Conservation (phyloP, 2,888 invertebrate species). For the Lordiphosa fenestrarum region DNA sequence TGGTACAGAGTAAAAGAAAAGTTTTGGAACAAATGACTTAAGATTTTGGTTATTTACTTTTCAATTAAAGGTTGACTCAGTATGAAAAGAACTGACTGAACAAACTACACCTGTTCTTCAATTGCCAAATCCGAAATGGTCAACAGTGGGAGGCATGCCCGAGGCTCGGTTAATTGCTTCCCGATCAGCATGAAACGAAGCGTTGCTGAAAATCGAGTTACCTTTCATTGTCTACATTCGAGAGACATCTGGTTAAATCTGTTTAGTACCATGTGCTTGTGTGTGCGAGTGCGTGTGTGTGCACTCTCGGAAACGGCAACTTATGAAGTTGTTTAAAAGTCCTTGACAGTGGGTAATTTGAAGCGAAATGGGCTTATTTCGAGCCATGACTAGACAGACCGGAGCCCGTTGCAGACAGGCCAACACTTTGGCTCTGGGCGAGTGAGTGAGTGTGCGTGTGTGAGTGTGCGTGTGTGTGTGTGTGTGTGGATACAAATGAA, state of each 20-base stretch:
- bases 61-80: too few relatives aligned
- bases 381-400: constrained; percentile 29
- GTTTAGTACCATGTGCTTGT: constrained; percentile 4
- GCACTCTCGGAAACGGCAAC: constrained; percentile 33
- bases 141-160: too few relatives aligned
- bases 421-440: constrained; percentile 1
- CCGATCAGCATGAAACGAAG: not conserved
- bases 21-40: too few relatives aligned
- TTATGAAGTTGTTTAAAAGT: constrained; percentile 60
- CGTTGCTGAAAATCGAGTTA: not conserved
- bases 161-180: too few relatives aligned
- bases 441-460: constrained; percentile 2
- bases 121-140: too few relatives aligned
- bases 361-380: constrained; percentile 46
- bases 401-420: constrained; percentile 7
- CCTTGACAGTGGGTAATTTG: constrained; percentile 64
- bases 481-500: constrained; percentile 30
- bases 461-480: constrained; percentile 4
- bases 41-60: too few relatives aligned
- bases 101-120: too few relatives aligned
- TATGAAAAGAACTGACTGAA: too few relatives aligned
- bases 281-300: constrained; percentile 9
- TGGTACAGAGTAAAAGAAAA: too few relatives aligned
- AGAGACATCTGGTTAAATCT: constrained; percentile 10
- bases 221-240: not conserved